Percentiles rank a stretch among this genome's conserved stretches.
Conservation (phyloP, 2,797 vertebrate species). For the Pempheris klunzingeri region DNA sequence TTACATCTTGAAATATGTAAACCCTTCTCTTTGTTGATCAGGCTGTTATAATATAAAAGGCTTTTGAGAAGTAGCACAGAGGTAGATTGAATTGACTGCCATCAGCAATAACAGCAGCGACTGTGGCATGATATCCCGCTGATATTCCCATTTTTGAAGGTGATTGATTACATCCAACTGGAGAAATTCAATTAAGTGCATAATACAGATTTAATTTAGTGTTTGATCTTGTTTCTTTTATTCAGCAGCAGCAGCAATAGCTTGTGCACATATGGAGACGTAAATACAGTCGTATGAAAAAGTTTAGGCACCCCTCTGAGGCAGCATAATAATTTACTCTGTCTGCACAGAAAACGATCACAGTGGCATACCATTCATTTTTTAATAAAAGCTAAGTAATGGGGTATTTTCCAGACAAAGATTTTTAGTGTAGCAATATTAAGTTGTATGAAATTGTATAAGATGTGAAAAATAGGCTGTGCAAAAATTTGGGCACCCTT, state of each 20-base stretch:
- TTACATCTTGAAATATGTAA: background rate
- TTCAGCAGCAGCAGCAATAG: background rate
- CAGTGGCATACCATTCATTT: no score
- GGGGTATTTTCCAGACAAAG: no score
- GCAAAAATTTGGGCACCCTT: no score
- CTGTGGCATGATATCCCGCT: background rate
- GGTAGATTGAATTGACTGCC: constrained; percentile 3
- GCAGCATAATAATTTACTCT: no score
- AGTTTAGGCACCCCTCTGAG: no score
- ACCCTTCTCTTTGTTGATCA: background rate
- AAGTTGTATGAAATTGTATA: no score
- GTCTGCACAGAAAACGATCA: no score
- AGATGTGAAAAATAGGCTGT: no score
- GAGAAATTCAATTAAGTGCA: background rate
- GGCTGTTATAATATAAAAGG: background rate
- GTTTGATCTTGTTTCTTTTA: background rate
- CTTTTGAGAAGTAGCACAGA: background rate
- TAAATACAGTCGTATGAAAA: no score
- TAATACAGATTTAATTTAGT: background rate
- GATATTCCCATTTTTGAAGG: background rate
- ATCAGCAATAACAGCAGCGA: background rate
- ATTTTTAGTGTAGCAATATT: no score
- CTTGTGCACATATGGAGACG: background rate
- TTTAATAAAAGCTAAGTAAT: no score
- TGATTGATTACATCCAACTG: background rate